Base-by-base conservation (phyloP, 2,888 invertebrate genomes). In the Latheticus oryzae region DNA sequence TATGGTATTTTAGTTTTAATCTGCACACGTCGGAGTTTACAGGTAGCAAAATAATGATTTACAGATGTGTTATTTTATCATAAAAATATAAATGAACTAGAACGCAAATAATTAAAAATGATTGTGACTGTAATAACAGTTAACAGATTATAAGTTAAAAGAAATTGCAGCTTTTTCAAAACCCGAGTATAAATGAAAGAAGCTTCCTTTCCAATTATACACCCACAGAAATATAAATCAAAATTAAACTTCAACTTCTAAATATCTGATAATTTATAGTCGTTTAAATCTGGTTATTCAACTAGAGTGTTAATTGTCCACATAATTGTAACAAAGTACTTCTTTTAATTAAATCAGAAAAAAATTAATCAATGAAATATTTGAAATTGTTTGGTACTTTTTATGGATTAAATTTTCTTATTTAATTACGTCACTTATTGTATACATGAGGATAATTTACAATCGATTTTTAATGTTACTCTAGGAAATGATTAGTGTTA, bases 231-330 rank as follows among this genome's bases (percentile, higher is more conserved):
- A 24, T 50, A 56, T 50, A 50, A 56, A 56, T 56, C 40, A 50
- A 50, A 56, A 56, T 56, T 42, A 50, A 48, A 50, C 13, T 37
- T 26, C 37, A 54, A 30, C 42, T 53, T 45, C 54, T 54, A 45
- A 43, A 38, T 23, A 50, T 33, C 35, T n/a, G 33, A 50, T 43
- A 56, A 56, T 50, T 56, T 56, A 56, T 54, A 23, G 42, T 35
- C 54, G 24, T 42, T 56, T 50, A 56, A 50, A 13, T 16, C 21
- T 5, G 30, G 28, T 28, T 45, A 38, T 38, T 38, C 23, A 19
- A 38, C 23, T 9, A 38, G 19, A 40, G 28, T 26, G 50, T 11
- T 38, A 38, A 50, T 38, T 50, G 37, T 50, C 50, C 24, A 5
- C 50, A 3, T 50, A 50, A 50, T 38, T 50, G 38, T 50, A 23